A percentile compares a stretch with the other conserved stretches of the same genome.
Conservation (phyloP, 2,888 invertebrate species). For the Pristionchus arcanus region DNA sequence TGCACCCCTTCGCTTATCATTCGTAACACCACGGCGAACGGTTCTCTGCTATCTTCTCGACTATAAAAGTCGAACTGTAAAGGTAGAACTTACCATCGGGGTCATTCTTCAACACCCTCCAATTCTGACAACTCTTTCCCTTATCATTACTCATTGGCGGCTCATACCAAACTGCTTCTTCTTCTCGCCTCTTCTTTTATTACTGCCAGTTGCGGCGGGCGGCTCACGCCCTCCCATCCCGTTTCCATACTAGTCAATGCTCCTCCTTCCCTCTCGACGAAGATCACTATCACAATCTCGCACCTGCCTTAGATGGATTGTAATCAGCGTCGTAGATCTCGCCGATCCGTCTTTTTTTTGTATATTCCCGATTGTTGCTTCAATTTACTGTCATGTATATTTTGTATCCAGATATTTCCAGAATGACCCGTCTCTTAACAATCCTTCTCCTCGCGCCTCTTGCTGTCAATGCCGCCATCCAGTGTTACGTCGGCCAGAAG, state of each 20-base stretch:
- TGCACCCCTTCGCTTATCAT: neutral
- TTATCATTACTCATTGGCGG: constrained; percentile 5
- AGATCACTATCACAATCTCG: neutral
- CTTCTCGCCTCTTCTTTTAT: constrained; percentile 3
- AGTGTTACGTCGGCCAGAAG: constrained; percentile 78
- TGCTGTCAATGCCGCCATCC: constrained; percentile 62
- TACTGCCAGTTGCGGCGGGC: constrained; percentile 14
- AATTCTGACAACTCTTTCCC: neutral
- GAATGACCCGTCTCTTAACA: neutral
- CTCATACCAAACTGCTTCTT: neutral
- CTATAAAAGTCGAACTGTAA: neutral
- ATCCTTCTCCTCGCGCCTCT: constrained; percentile 9
- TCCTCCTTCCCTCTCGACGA: neutral
- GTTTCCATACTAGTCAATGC: constrained; percentile 32
- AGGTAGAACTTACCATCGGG: neutral
- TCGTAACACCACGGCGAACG: neutral
- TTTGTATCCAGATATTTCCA: neutral
- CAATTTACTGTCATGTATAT: neutral
- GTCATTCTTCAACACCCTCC: neutral
- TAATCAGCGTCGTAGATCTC: too few species aligned
- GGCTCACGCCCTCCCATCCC: neutral
- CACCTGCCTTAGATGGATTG: neutral
- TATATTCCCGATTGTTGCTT: neutral
- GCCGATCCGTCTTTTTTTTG: too few species aligned
- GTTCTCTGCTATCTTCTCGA: neutral